Evolutionary conservation across 2,888 invertebrate genomes (phyloP).

Genomic region (Dendrolimus pini): DNA sequence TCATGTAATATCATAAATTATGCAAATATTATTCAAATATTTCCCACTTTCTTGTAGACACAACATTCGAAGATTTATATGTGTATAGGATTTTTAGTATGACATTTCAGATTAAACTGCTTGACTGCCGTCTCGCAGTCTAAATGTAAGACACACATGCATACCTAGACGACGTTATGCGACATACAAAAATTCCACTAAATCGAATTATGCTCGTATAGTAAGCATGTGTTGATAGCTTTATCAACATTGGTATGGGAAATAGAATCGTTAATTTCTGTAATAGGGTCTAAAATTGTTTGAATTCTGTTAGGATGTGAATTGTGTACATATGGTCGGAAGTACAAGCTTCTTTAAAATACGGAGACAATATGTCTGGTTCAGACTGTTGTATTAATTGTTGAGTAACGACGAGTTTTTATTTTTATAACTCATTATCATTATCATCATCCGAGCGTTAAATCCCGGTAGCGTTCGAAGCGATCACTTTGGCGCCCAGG

Average conservation of each 20-base stretch:
- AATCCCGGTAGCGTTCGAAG: no score
- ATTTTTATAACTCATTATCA: no score
- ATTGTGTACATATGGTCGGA: no score
- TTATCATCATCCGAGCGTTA: no score
- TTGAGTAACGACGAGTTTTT: no score
- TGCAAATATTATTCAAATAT: no score
- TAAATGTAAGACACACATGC: conserved; percentile 36
- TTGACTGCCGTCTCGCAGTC: conserved; percentile 36
- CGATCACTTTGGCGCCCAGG: no score
- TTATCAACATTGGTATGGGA: not conserved
- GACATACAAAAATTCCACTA: conserved; percentile 54
- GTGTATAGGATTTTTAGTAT: not conserved
- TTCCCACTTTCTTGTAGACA: not conserved
- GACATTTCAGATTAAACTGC: conserved; percentile 10
- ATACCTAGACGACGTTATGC: conserved; percentile 54
- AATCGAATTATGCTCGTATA: conserved; percentile 30
- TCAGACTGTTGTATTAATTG: not conserved
- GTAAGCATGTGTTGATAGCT: conserved; percentile 23
- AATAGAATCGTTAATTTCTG: not conserved
- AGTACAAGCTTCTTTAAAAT: not conserved
- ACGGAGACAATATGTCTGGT: not conserved
- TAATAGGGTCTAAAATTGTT: not conserved
- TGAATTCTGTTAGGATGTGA: not conserved
- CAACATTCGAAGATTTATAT: not conserved
- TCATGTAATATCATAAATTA: no score